Evolutionary conservation across 2,113 vertebrate genomes (phyloP).

Genomic region (Xyrauchen texanus): DNA sequence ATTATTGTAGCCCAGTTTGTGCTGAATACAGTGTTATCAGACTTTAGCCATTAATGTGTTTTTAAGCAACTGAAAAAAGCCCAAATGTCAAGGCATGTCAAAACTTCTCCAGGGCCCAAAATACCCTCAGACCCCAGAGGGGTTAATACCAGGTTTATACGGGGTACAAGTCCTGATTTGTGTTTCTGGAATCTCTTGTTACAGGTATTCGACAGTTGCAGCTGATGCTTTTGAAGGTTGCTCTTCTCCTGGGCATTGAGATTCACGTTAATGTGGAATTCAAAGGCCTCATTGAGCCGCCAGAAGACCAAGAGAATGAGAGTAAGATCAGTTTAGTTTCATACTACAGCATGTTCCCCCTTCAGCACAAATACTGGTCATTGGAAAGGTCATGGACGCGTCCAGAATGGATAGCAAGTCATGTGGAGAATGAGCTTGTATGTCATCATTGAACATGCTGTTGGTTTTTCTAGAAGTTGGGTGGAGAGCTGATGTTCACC

Average conservation of each 20-base stretch:
- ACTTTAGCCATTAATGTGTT: too few species aligned
- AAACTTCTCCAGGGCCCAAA: too few species aligned
- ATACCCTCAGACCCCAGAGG: too few species aligned
- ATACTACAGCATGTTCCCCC: conserved; percentile 29
- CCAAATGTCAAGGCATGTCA: too few species aligned
- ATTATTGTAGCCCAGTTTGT: too few species aligned
- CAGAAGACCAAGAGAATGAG: conserved; percentile 91
- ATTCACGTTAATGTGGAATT: conserved; percentile 98
- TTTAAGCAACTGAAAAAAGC: too few species aligned
- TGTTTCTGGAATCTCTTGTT: conserved; percentile 6
- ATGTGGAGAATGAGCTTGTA: background rate
- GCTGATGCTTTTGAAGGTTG: conserved; percentile 94
- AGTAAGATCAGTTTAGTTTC: conserved; percentile 73
- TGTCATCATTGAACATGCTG: conserved; percentile 31
- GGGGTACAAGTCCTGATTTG: background rate
- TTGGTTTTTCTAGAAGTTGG: conserved; percentile 82
- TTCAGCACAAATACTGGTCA: background rate
- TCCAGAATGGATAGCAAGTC: background rate
- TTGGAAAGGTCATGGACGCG: too few species aligned
- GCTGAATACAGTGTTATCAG: too few species aligned
- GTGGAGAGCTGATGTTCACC: conserved; percentile 92
- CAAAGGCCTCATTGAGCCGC: conserved; percentile 89
- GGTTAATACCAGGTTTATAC: background rate
- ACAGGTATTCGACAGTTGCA: conserved; percentile 98
- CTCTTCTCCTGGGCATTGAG: conserved; percentile 94